Evolutionary conservation across 1,140 invertebrate genomes (phyloP).

Genomic region (Geopemphigus sp.): DNA sequence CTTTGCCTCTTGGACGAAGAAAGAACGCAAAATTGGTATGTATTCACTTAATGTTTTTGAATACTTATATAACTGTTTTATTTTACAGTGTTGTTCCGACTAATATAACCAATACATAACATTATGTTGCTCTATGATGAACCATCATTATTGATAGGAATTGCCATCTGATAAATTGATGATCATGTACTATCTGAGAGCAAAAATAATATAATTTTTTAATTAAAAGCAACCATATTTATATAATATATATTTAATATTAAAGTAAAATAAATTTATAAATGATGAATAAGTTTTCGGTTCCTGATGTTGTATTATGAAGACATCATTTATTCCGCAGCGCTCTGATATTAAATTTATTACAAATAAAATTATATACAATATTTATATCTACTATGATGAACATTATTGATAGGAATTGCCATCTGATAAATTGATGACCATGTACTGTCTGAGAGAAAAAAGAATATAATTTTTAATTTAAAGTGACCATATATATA

Average conservation of each 20-base stretch:
- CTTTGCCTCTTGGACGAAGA: conserved; percentile 89
- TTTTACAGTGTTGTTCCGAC: too few relatives aligned
- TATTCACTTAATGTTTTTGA: conserved; percentile 47
- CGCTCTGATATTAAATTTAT: neutral
- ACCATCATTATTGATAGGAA: conserved; percentile 48
- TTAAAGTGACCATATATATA: neutral
- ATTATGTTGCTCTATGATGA: conserved; percentile 32
- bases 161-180: conserved; percentile 48
- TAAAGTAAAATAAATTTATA: neutral
- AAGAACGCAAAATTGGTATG: conserved; percentile 92
- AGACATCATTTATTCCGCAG: conserved; percentile 21
- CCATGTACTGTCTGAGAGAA: conserved; percentile 37
- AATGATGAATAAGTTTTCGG: conserved; percentile 38
- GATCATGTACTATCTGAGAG: conserved; percentile 49
- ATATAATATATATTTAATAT: neutral
- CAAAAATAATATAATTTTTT: neutral
- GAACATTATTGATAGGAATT: conserved; percentile 49
- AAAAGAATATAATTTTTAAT: neutral
- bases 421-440: conserved; percentile 47
- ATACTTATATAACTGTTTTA: neutral
- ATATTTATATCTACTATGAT: neutral
- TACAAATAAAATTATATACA: neutral
- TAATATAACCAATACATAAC: neutral
- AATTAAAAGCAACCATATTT: neutral
- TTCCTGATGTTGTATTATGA: conserved; percentile 6